Evolutionary conservation across 2,888 invertebrate species (phyloP), one percentile per base, ranked within the genome.

Genomic region (Lasioglossum pauxillum): DNA sequence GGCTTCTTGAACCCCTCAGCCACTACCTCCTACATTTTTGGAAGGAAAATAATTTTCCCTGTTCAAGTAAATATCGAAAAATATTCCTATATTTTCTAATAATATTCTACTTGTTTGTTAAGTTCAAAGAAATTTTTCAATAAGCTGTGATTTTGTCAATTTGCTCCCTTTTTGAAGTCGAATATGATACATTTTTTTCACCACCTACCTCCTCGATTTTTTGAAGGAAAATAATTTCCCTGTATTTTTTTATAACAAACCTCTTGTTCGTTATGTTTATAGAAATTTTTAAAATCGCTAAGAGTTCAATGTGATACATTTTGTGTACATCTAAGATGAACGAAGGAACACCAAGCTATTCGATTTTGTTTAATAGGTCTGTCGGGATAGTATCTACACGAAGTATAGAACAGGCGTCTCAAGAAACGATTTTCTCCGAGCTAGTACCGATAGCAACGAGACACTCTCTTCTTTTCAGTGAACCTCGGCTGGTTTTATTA

Each of bases 401-500:
- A 12, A 12, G 64, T 8, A 35, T 64, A 64, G 35, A 31, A 31
- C 31, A 31, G 7, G 5, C 16, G 16, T 7, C 31, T 19, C 19
- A 23, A 35, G 12, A 23, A 38, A 35, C 38, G 35, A 23, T 69
- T 38, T 69, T 38, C 69, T 69, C 38, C 23, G 10, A 69, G 23
- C 38, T 23, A 23, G 69, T 69, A 10, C 69, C 38, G 35, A 35
- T 38, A 69, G 38, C 38, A 23, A 23, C 19, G 38, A 10, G 31
- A 67, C 35, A 67, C 67, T 67, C 35, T 64, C 27, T 31, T 31
- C 64, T 67, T 67, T 38, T 69, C 69, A 35, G 69, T 69, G 69
- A 69, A 38, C 12, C 69, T 12, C 69, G 35, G 38, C 23, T 38
- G 23, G 31, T 16, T 64, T 31, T 38, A 38, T 69, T 69, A 69